phyloP scores from a whole-genome alignment of 2,888 invertebrate species.

The Itoplectis maculator region DNA sequence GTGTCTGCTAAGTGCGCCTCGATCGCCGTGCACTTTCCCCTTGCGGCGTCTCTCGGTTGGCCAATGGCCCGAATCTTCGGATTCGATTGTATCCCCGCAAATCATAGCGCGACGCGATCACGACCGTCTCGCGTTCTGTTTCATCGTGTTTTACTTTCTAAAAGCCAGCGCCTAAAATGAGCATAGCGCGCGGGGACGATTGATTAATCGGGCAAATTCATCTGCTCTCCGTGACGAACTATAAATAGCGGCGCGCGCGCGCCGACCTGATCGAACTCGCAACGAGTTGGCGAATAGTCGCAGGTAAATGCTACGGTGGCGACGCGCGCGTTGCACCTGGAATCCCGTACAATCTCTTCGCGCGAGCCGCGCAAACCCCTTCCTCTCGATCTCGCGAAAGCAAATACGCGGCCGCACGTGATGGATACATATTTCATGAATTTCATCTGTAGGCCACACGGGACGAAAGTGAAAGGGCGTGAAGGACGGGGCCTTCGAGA shows the following conservation, averaged over 20 bases:
- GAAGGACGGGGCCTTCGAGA: conserved; percentile 66
- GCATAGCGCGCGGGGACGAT: background rate
- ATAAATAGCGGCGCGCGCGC: conserved; percentile 64
- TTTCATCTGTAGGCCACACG: conserved; percentile 64
- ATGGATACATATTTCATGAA: conserved; percentile 56
- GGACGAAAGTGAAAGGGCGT: conserved; percentile 68
- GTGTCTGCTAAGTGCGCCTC: conserved; percentile 23
- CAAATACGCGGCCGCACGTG: conserved; percentile 25
- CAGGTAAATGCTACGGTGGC: conserved; percentile 7
- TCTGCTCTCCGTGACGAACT: conserved; percentile 22
- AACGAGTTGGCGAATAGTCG: conserved; percentile 50
- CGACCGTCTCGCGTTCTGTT: background rate
- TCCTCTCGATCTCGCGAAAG: conserved; percentile 31
- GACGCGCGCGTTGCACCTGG: conserved; percentile 12
- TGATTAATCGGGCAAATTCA: conserved; percentile 37
- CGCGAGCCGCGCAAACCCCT: background rate
- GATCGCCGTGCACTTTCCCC: conserved; percentile 61
- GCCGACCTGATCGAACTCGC: conserved; percentile 49
- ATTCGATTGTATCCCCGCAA: conserved; percentile 11
- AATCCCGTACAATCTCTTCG: conserved; percentile 49
- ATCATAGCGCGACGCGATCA: conserved; percentile 20
- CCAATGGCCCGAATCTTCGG: conserved; percentile 60
- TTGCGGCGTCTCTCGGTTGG: conserved; percentile 54
- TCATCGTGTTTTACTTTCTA: conserved; percentile 57
- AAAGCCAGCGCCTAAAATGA: conserved; percentile 30